Evolutionary conservation across 2,797 vertebrate species (phyloP).

Genomic region (Anniella stebbinsi): DNA sequence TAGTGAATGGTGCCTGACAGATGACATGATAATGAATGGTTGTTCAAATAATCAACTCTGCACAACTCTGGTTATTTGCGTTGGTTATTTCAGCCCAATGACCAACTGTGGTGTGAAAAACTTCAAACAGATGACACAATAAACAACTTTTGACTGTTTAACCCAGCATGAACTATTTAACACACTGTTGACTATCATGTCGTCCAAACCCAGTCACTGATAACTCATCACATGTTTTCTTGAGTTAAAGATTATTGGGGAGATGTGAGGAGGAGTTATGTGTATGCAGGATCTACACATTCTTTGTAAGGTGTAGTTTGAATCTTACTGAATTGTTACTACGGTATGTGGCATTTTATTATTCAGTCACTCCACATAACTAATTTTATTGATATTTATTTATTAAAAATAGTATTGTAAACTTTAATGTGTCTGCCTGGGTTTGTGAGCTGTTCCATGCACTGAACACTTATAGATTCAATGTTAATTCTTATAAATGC

Average conservation of each 20-base stretch:
- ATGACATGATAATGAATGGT: too few relatives aligned
- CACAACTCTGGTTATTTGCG: too few relatives aligned
- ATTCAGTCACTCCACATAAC: neutral
- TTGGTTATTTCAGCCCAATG: too few relatives aligned
- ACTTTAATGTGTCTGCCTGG: neutral
- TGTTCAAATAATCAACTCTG: too few relatives aligned
- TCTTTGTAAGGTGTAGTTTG: neutral
- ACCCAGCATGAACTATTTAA: too few relatives aligned
- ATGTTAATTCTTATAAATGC: neutral
- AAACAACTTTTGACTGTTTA: too few relatives aligned
- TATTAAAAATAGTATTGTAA: neutral
- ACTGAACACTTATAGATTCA: constrained; percentile 5
- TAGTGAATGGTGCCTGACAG: too few relatives aligned
- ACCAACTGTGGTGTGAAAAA: too few relatives aligned
- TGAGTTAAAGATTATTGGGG: constrained; percentile 2
- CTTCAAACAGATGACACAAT: too few relatives aligned
- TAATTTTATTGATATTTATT: constrained; percentile 34
- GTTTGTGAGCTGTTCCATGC: neutral
- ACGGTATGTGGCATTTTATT: constrained; percentile 1
- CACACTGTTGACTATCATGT: too few relatives aligned
- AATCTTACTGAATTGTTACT: neutral
- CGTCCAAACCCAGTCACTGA: too few relatives aligned
- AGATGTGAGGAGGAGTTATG: neutral
- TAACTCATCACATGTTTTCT: neutral
- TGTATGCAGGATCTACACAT: neutral